Evolutionary conservation across 2,888 invertebrate species (phyloP).

Genomic region (Hofmannophila pseudospretella): DNA sequence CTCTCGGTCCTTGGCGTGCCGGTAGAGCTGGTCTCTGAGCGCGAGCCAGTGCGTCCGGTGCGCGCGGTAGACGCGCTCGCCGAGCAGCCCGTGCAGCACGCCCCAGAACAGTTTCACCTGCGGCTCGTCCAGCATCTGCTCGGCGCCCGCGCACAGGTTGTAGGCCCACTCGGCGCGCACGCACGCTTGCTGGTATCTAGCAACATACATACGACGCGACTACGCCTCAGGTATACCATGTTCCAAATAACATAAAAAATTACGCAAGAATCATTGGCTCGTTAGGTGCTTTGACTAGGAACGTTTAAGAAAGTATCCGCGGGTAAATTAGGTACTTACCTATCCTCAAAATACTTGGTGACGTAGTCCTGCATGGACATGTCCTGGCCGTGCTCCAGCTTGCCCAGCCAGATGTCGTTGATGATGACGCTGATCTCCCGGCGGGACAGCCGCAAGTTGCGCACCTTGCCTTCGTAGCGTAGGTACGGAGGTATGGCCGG

Average conservation of each 20-base stretch:
- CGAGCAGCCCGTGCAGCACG: constrained; percentile 53
- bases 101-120: constrained; percentile 69
- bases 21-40: constrained; percentile 43
- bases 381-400: constrained; percentile 29
- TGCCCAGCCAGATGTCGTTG: constrained; percentile 68
- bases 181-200: constrained; percentile 64
- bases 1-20: constrained; percentile 43
- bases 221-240: too few relatives aligned
- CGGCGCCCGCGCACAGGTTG: constrained; percentile 67
- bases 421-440: constrained; percentile 68
- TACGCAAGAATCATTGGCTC: too few relatives aligned
- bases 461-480: constrained; percentile 60
- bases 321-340: too few relatives aligned
- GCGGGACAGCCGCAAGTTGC: constrained; percentile 68
- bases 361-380: constrained; percentile 64
- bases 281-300: too few relatives aligned
- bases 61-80: constrained; percentile 62
- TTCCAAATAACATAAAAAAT: too few relatives aligned
- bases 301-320: too few relatives aligned
- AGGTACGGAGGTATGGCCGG: constrained; percentile 62
- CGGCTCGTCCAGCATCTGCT: constrained; percentile 68
- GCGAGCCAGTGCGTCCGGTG: constrained; percentile 49
- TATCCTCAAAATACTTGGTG: constrained; percentile 64
- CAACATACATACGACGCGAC: too few relatives aligned
- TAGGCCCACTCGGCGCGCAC: constrained; percentile 75